These are phyloP conservation scores for Prunella fulvescens DNA, from an alignment of 2,113 vertebrate species.

Conservation along the genomic window DNA sequence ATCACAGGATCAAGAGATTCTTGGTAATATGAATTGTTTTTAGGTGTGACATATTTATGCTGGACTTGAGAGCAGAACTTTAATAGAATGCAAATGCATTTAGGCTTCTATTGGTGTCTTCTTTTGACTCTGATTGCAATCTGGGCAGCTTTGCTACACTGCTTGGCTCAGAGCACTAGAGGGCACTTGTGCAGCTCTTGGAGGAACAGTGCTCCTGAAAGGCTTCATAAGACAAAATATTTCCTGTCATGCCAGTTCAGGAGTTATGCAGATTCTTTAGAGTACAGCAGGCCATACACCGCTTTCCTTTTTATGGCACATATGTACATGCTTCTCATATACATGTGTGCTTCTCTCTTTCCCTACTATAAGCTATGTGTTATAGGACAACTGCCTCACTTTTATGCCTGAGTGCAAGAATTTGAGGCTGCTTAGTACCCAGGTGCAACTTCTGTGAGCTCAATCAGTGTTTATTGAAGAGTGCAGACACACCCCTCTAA, in stretches of 20 bases:
- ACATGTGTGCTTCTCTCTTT: background rate
- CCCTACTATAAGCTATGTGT: background rate
- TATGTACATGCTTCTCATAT: background rate
- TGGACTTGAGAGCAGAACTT: background rate
- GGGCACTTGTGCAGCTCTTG: conserved; percentile 32
- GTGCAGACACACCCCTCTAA: rapidly evolving
- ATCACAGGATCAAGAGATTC: background rate
- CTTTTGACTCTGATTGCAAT: background rate
- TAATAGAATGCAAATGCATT: background rate
- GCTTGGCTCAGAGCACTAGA: conserved; percentile 7
- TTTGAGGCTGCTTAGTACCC: background rate
- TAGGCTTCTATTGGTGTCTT: background rate
- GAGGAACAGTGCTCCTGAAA: background rate
- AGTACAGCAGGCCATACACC: rapidly evolving
- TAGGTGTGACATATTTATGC: background rate
- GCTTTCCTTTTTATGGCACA: background rate
- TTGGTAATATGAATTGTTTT: background rate
- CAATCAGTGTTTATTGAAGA: background rate
- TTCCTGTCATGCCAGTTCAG: background rate
- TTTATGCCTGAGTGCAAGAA: background rate
- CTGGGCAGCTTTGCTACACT: background rate
- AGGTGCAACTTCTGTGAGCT: background rate
- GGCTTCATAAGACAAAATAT: background rate
- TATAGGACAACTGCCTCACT: background rate
- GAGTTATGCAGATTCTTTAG: background rate